phyloP scores from a whole-genome alignment of 1,140 invertebrate species.

The Pseudomyrmex flavicornis region DNA sequence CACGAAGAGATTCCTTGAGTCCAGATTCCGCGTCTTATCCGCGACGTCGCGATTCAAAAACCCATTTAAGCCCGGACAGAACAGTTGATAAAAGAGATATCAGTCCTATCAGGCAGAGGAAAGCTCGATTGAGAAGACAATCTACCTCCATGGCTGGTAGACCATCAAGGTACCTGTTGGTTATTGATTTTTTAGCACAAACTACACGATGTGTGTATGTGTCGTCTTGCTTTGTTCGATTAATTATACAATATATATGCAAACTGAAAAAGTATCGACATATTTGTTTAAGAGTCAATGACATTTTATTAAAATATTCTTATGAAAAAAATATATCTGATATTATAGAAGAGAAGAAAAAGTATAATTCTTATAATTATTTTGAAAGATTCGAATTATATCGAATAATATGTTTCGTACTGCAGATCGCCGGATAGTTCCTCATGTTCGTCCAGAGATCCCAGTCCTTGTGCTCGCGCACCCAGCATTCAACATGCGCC shows the following conservation, averaged over 20 bases:
- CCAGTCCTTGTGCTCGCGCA: constrained; percentile 89
- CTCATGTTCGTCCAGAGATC: constrained; percentile 87
- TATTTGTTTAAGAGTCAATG: too few species aligned
- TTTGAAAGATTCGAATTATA: neutral
- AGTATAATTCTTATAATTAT: neutral
- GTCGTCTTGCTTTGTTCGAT: neutral
- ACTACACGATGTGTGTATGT: neutral
- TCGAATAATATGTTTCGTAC: neutral
- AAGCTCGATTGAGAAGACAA: constrained; percentile 90
- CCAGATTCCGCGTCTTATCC: constrained; percentile 92
- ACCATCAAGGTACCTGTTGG: constrained; percentile 77
- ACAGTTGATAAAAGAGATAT: constrained; percentile 89
- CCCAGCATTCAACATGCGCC: constrained; percentile 86
- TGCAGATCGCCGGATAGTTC: constrained; percentile 85
- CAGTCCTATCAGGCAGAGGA: constrained; percentile 88
- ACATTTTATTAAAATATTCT: too few species aligned
- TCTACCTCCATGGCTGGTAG: constrained; percentile 90
- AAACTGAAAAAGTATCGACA: too few species aligned
- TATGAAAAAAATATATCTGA: too few species aligned
- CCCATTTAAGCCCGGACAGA: constrained; percentile 92
- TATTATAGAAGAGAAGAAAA: too few species aligned
- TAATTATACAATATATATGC: too few species aligned
- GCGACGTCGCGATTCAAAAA: constrained; percentile 90
- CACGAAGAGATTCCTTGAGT: constrained; percentile 93
- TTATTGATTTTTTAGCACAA: constrained; percentile 57